Evolutionary conservation across 2,888 invertebrate genomes (phyloP), one percentile per base, ranked within the genome.

Genomic region (Andrena minutula): DNA sequence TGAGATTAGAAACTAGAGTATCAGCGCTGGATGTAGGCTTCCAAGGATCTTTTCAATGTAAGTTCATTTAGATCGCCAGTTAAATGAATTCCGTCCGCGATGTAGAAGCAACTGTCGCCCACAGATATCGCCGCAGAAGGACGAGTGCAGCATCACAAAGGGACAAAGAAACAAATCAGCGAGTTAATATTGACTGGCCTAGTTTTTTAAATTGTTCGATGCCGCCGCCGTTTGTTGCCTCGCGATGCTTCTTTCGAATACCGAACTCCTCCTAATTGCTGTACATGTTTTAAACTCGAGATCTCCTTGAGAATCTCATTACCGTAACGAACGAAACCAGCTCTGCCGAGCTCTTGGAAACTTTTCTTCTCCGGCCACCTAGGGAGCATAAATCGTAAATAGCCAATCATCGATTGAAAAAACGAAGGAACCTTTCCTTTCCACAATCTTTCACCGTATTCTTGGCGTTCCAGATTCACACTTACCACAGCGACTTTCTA

Each of bases 181-280:
- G 64, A 73, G 79, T 72, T 79, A 79, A 80, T 80, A 80, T 79
- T 79, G 79, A 79, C 72, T 53, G 80, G 72, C 80, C 80, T 80
- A 80, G 28, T 79, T 80, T 78, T 78, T 77, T 72, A 49, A 73
- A 72, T 72, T 63, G 56, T 30, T 10, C 56, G 56, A 68, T 23
- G 35, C 68, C 8, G 78, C 47, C 35, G 3, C 10, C 58, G 61
- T 23, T 60, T 68, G 66, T 66, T 80, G 47, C 53, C 41, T 56
- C 35, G 75, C 8, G 5, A 12, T 20, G 56, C 56, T 58, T 64
- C 68, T 63, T 81, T 79, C 80, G 64, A 69, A 64, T 69, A 73
- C 64, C 73, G 66, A 81, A 41, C 32, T 60, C 20, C 51, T n/a
- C 68, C 58, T 79, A 81, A 81, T 81, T 81, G 80, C 73, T 68